A percentile compares a stretch with the other conserved stretches of the same genome.
phyloP scores from a whole-genome alignment of 2,113 vertebrate species.

The Aphyosemion australe region DNA sequence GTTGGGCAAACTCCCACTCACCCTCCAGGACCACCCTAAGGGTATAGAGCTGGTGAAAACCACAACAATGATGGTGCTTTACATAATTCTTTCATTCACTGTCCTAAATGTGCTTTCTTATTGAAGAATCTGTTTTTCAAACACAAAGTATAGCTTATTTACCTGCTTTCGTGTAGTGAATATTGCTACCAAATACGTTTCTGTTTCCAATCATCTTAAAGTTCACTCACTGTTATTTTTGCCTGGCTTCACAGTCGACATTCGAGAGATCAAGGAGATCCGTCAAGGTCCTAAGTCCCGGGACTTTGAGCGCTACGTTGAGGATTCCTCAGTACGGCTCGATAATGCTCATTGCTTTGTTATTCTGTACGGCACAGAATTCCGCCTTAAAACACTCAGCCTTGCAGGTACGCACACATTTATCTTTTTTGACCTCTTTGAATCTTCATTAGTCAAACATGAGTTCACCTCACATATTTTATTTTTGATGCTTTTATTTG shows the following conservation, averaged over 20 bases:
- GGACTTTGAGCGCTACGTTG: constrained; percentile 96
- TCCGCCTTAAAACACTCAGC: constrained; percentile 95
- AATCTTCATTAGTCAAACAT: too few relatives aligned
- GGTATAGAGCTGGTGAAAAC: too few relatives aligned
- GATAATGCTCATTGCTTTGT: constrained; percentile 94
- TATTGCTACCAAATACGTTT: too few relatives aligned
- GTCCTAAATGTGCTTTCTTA: too few relatives aligned
- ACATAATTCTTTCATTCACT: too few relatives aligned
- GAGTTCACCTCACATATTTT: background rate
- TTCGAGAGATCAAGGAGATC: constrained; percentile 98
- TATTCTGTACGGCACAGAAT: constrained; percentile 94
- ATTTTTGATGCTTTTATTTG: background rate
- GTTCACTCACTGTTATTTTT: constrained; percentile 18
- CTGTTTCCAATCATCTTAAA: too few relatives aligned
- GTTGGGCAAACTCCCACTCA: too few relatives aligned
- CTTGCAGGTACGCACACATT: constrained; percentile 83
- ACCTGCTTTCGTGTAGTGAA: too few relatives aligned
- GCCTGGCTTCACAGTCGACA: constrained; percentile 84
- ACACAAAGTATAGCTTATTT: too few relatives aligned
- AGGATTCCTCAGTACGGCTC: constrained; percentile 85
- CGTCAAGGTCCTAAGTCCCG: constrained; percentile 90
- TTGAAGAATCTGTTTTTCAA: too few relatives aligned
- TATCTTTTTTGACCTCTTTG: background rate
- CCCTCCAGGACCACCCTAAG: too few relatives aligned
- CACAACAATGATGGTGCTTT: too few relatives aligned